Evolutionary conservation across 2,113 vertebrate species (phyloP).

Genomic region (Pyrgilauda ruficollis): DNA sequence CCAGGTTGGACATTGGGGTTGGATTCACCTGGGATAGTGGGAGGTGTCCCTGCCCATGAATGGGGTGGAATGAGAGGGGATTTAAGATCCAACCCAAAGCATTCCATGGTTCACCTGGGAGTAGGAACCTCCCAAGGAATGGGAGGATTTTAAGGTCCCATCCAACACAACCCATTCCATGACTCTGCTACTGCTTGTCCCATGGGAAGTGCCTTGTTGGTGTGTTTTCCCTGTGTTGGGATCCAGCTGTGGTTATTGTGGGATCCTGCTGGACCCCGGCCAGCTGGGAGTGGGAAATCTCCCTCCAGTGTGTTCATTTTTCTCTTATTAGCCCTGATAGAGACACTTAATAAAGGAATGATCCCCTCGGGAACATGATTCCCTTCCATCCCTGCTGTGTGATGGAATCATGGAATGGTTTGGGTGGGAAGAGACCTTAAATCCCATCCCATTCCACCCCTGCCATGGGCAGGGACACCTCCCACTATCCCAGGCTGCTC

Average conservation of each 20-base stretch:
- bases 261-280: neutral
- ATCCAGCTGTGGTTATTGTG: neutral
- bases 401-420: neutral
- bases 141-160: neutral
- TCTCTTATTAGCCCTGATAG: neutral
- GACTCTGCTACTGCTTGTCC: neutral
- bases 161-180: neutral
- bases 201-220: neutral
- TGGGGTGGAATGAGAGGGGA: too few species aligned
- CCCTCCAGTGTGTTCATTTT: neutral
- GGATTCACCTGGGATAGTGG: fast-evolving
- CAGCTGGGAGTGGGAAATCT: neutral
- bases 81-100: too few species aligned
- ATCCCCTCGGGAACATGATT: neutral
- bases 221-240: neutral
- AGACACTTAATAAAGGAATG: neutral
- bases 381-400: neutral
- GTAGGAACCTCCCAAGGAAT: too few species aligned
- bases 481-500: fast-evolving
- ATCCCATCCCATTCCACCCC: neutral
- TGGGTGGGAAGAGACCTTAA: neutral
- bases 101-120: too few species aligned
- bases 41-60: neutral
- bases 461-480: neutral
- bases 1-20: neutral